Evolutionary conservation across 2,797 vertebrate species (phyloP).

Genomic region (Parambassis ranga): DNA sequence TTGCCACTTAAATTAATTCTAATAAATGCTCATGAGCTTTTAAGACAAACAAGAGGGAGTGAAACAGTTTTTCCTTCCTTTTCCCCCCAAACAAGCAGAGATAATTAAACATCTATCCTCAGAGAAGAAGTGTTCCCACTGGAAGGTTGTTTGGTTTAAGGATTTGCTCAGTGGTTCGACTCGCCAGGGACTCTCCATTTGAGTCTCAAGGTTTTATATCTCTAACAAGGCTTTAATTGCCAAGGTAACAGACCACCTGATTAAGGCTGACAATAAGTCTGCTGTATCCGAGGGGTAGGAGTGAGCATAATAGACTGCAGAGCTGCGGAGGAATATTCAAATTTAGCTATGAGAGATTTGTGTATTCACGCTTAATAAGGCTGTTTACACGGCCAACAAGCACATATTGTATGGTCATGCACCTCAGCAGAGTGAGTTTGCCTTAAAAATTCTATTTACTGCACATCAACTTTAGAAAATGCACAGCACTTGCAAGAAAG

Average conservation of each 20-base stretch:
- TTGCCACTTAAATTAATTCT: constrained; percentile 69
- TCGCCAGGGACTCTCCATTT: constrained; percentile 88
- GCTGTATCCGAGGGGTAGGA: constrained; percentile 46
- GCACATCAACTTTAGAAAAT: constrained; percentile 58
- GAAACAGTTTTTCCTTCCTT: constrained; percentile 63
- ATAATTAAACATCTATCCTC: constrained; percentile 82
- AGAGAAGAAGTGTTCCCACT: constrained; percentile 82
- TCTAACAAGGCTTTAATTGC: constrained; percentile 84
- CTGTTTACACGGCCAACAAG: constrained; percentile 5
- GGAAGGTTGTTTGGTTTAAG: constrained; percentile 87
- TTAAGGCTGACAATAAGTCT: constrained; percentile 72
- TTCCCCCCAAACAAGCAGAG: constrained; percentile 75
- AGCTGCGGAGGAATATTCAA: constrained; percentile 41
- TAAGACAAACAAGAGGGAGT: constrained; percentile 77
- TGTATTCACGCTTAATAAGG: neutral
- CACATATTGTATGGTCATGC: constrained; percentile 18
- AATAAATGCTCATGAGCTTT: constrained; percentile 74
- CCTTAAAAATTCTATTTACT: constrained; percentile 68
- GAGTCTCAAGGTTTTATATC: constrained; percentile 90
- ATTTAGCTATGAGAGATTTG: constrained; percentile 10
- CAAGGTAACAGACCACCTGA: constrained; percentile 80
- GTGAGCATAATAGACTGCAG: constrained; percentile 13
- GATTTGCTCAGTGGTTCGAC: constrained; percentile 89
- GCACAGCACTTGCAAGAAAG: constrained; percentile 66
- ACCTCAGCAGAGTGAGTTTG: constrained; percentile 28